Base-by-base conservation (phyloP, 2,113 vertebrate genomes). In the Ornithorhynchus anatinus region DNA sequence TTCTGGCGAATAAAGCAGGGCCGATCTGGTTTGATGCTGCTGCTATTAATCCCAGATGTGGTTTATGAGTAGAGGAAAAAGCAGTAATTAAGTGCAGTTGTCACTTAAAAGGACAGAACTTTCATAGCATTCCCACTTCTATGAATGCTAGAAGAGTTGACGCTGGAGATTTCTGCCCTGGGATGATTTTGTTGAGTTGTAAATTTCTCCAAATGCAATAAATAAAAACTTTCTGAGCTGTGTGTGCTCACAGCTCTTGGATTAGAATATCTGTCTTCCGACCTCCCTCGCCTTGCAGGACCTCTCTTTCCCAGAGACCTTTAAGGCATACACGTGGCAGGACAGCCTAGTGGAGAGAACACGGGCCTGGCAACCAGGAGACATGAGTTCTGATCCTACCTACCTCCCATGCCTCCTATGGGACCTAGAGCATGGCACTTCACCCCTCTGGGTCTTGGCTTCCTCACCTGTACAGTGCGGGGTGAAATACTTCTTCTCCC, bases 41-140 rank as follows among this genome's bases (percentile, higher is more conserved):
- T 23, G 23, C 83, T 75, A 71, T 90, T 69, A 86, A 87, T 82
- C 74, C 90, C 88, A 87, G 56, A 67, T 87, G 87, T 23, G 81
- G 69, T 50, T 80, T 56, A 60, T 1, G 78, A 72, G 69, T 29
- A 66, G 75, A 82, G 81, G 83, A 78, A 54, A 67, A 72, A 69
- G 69, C 86, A 70, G 6, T 77, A 80, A 71, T 84, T 79, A 82
- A 29, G 4, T 43, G 73, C 76, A 67, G 45, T 39, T 45, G 25
- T 59, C 63, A 89, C 66, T 78, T 77, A 51, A 73, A 79, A 78
- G 86, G 73, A 56, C 35, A 38, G 71, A 48, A 33, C 0, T 10
- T n/a, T 61, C 8, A 38, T 37, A 42, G 9, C 23, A 15, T 47
- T 48, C 69, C 68, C 11, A 36, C 85, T 73, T 69, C 75, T 82